These are phyloP conservation scores for Lapara coniferarum DNA, from an alignment of 2,888 invertebrate species.

Conservation along the genomic window DNA sequence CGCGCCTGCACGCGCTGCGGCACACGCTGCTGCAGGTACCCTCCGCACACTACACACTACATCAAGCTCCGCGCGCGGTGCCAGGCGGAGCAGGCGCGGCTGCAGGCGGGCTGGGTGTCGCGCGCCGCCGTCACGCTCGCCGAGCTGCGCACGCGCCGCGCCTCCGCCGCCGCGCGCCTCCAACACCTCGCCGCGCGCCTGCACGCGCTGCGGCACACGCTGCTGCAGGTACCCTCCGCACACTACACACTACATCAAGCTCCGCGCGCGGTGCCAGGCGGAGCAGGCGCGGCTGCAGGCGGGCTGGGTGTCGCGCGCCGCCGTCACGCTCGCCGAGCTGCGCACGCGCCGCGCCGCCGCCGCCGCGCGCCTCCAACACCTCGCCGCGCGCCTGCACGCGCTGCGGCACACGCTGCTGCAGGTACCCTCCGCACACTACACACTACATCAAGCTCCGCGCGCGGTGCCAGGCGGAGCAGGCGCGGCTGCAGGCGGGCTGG, in stretches of 20 bases:
- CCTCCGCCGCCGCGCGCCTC: no score
- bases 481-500: conserved; percentile 90
- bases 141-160: no score
- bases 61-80: no score
- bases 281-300: conserved; percentile 93
- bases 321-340: conserved; percentile 89
- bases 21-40: no score
- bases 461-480: conserved; percentile 92
- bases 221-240: no score
- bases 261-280: conserved; percentile 92
- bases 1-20: no score
- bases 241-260: conserved; percentile 79
- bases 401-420: conserved; percentile 92
- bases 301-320: conserved; percentile 90
- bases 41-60: no score
- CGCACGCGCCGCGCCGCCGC: conserved; percentile 92
- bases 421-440: conserved; percentile 65
- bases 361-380: conserved; percentile 91
- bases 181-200: no score
- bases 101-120: no score
- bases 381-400: conserved; percentile 90
- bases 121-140: no score
- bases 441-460: conserved; percentile 76
- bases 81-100: no score
- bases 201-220: no score